Evolutionary conservation across 2,888 invertebrate genomes (phyloP), one percentile per base, ranked within the genome.

Genomic region (Pammene aurita): DNA sequence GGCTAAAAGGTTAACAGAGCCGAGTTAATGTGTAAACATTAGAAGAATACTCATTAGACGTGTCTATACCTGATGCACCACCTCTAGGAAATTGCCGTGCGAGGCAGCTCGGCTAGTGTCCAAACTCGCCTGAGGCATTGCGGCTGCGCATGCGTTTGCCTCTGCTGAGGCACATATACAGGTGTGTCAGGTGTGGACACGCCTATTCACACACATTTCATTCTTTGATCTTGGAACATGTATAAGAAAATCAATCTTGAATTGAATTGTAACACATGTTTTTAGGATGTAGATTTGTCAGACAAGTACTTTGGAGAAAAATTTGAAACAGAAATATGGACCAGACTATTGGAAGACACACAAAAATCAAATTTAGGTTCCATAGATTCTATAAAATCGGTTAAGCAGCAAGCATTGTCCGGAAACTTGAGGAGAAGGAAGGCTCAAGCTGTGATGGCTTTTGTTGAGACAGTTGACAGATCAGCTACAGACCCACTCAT

Each of bases 391-490:
- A 90, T 92, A 71, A 88, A 84, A 71, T 72, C 72, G 1, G 85
- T 92, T 5, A 92, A 92, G 77, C 82, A 88, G 66, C 86, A 88
- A 72, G 87, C 89, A 1, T 69, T 87, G 2, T 72, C 81, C 66
- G 90, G 90, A 4, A 84, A 85, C 70, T 73, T 90, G n/a, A 78
- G 79, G 52, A 81, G 77, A 65, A 83, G 83, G 58, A 92, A 92
- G 72, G 92, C 92, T 35, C 85, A 90, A 71, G 81, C 76, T 55
- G 83, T 92, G 4, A 83, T 81, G 48, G 92, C 88, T 57, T 88
- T 89, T 83, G 82, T 92, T 60, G 92, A 92, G 72, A 80, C 85
- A 66, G 81, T 92, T 7, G 92, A 92, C 72, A 85, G 92, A 79
- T 91, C 91, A 67, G 89, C 80, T 5, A 85, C 78, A 58, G 91